These are phyloP conservation scores for Zalophus californianus DNA, from an alignment of 2,797 vertebrate species.

Conservation along the genomic window DNA sequence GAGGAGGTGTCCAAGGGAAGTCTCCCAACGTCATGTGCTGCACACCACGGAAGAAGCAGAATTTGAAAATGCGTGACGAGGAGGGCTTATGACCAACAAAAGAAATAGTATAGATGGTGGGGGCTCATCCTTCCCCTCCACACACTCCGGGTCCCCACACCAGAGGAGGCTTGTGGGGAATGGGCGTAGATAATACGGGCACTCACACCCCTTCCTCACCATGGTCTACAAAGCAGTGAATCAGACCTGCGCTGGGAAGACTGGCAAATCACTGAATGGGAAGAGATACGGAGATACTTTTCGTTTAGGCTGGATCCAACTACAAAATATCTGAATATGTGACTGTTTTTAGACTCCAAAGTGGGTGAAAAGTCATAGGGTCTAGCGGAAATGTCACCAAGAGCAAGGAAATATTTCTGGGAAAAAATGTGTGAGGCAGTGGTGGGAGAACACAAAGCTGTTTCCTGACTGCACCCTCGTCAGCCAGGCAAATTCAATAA, in stretches of 20 bases:
- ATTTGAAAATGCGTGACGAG: neutral
- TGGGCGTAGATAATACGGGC: rapidly evolving
- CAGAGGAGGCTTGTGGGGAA: neutral
- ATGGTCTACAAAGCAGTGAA: neutral
- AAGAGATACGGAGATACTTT: neutral
- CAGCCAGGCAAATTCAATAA: neutral
- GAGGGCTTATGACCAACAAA: neutral
- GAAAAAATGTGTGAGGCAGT: neutral
- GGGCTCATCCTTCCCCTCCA: neutral
- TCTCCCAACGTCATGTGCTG: neutral
- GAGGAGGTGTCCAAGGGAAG: neutral
- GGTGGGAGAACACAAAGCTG: neutral
- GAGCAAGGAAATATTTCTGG: constrained; percentile 2
- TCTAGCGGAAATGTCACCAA: neutral
- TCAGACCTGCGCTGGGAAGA: neutral
- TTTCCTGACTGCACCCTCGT: rapidly evolving
- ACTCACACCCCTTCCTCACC: neutral
- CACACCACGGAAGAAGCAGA: neutral
- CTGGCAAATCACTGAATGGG: neutral
- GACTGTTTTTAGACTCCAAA: neutral
- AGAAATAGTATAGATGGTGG: neutral
- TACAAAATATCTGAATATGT: neutral
- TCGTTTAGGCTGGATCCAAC: neutral
- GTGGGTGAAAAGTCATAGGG: neutral
- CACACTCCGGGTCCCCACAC: rapidly evolving